Conservation (phyloP, 2,888 invertebrate genomes). For the Nasonovia ribisnigri region DNA sequence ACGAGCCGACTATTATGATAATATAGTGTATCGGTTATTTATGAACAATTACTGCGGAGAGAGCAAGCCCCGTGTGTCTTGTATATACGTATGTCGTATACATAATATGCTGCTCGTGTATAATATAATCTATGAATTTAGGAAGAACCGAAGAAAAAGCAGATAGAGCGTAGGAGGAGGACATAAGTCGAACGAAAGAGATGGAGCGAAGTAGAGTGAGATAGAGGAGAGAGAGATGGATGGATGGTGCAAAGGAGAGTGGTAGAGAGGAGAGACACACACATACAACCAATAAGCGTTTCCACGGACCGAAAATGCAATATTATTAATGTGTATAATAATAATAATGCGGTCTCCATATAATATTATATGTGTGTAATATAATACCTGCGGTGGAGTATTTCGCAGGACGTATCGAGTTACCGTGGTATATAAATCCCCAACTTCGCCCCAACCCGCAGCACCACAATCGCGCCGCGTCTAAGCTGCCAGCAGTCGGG, state of each 20-base stretch:
- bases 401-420: not conserved
- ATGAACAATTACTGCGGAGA: conserved; percentile 31
- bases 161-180: not conserved
- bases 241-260: not conserved
- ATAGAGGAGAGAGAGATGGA: not conserved
- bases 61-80: not conserved
- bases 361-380: not conserved
- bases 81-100: not conserved
- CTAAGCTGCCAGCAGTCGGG: not conserved
- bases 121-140: too few species aligned
- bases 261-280: not conserved
- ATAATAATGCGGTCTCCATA: not conserved
- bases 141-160: not conserved
- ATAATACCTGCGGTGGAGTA: not conserved
- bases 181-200: too few species aligned
- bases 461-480: not conserved
- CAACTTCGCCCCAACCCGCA: not conserved
- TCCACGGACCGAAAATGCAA: not conserved
- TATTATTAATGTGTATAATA: not conserved
- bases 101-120: not conserved
- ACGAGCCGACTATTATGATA: not conserved
- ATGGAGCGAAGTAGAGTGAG: not conserved
- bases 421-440: not conserved
- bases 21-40: conserved; percentile 36
- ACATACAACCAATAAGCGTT: not conserved